Base-by-base conservation (phyloP, 2,888 invertebrate genomes). In the Monochamus alternatus region DNA sequence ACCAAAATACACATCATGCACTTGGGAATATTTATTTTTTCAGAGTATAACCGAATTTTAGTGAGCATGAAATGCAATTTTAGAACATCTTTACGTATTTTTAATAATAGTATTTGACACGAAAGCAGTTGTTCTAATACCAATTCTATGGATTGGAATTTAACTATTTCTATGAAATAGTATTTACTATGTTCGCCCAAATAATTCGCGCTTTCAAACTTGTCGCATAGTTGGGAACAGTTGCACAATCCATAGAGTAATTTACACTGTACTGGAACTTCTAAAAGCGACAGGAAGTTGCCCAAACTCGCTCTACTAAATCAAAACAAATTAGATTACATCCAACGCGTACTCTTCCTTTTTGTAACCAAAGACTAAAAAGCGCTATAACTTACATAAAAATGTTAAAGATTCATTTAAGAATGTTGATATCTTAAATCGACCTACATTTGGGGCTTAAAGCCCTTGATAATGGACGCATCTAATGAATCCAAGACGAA, bases 371-470 rank as follows among this genome's bases (percentile, higher is more conserved):
- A 9, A 47, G 10, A 47, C 3, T 12, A 47, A 47, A 12, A 12
- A 3, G 47, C 38, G 38, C 38, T 38, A 4, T 38, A 38, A 5
- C 38, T 5, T 2, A 38, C 7, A 38, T 14, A 63, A 63, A 44
- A 44, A 63, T 43, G 38, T 60, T 63, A 63, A 10, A 63, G n/a
- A 14, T 22, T 63, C 14, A 14, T 63, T 43, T 63, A 38, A 38
- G 38, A 38, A 55, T 52, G 12, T n/a, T 52, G n/a, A n/a, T 55
- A 7, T n/a, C 14, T 52, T 10, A 55, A 1, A 7, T 38, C 55
- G 66, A 32, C 66, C 66, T 66, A 66, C 32, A 66, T 66, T 66
- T 52, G 30, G 32, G 51, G 7, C 52, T 52, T 32, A n/a, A 52
- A 52, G 12, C 51, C 22, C 32, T 66, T 52, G 52, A 66, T 66